Base-by-base conservation (phyloP, 2,888 invertebrate species). In the Frankliniella intonsa region DNA sequence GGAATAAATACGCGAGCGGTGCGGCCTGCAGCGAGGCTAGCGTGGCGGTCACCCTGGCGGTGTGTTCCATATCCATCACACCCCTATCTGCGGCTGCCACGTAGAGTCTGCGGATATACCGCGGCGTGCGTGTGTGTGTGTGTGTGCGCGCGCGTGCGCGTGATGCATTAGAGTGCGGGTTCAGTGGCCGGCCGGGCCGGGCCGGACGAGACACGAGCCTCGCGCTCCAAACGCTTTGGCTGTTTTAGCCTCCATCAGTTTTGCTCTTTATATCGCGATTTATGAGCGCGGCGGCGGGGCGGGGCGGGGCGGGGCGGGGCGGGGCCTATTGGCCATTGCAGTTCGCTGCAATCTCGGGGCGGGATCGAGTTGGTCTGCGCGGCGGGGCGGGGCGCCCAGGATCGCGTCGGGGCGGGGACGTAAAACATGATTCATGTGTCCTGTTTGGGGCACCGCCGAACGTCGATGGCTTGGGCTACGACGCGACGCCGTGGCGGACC, bases 301-400 rank as follows among this genome's bases (percentile, higher is more conserved):
- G 38, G 38, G 3, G 38, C 3, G 38, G 38, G 3, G 38, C 3
- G 38, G 38, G 3, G 38, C 3, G 69, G 69, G 2, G 25, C 69
- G 69, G 22, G 69, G 69, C 69, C 69, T 76, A 76, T 76, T 76
- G 69, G 69, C 69, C 69, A 22, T 76, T 76, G 69, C 69, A 76
- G 69, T 76, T 62, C 14, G 55, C 69, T 76, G 69, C 69, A 76
- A 76, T 76, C 69, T 76, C 25, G 25, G 69, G 22, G 69, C 69
- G 69, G 69, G 25, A 76, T 76, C 69, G 9, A 25, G 69, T 22
- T 25, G 62, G 19, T n/a, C 62, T 3, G 22, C 25, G 22, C 22
- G 22, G 69, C 69, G 22, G 62, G 14, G 17, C 62, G 62, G 62
- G 17, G 12, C 22, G 25, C 69, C 10, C 25, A 12, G 69, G n/a